These are phyloP conservation scores for Callochromis pleurospilus DNA, from an alignment of 2,113 vertebrate genomes.

Conservation along the genomic window DNA sequence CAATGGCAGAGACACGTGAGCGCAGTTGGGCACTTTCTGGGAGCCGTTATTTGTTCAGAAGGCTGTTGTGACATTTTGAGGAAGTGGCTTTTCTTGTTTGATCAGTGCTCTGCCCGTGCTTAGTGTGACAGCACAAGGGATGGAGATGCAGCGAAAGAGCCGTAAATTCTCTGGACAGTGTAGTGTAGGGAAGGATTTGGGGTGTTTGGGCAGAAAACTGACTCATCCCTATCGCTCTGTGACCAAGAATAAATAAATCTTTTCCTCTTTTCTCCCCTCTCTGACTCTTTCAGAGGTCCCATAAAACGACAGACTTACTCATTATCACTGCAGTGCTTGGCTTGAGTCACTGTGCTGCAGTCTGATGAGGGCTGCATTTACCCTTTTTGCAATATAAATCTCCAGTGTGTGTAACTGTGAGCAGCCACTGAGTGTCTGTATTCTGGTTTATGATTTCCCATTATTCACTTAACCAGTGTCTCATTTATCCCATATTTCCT, in stretches of 20 bases:
- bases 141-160: slow-evolving; percentile 13
- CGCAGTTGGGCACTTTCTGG: background rate
- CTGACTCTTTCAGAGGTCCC: slow-evolving; percentile 10
- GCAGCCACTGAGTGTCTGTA: background rate
- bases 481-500: background rate
- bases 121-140: slow-evolving; percentile 20
- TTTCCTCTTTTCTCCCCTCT: background rate
- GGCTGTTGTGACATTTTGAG: slow-evolving; percentile 52
- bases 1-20: background rate
- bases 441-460: background rate
- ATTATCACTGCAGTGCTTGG: slow-evolving; percentile 2
- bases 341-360: background rate
- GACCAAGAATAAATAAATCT: slow-evolving; percentile 7
- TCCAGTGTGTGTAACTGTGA: background rate
- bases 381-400: background rate
- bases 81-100: slow-evolving; percentile 61
- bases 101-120: slow-evolving; percentile 18
- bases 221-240: slow-evolving; percentile 34
- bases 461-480: background rate
- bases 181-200: slow-evolving; percentile 41
- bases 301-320: background rate
- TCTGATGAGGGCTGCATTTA: background rate
- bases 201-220: slow-evolving; percentile 42
- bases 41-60: slow-evolving; percentile 44
- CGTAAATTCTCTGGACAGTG: slow-evolving; percentile 40